Percentiles rank a stretch among this genome's conserved stretches.
Evolutionary conservation across 2,888 invertebrate species (phyloP).

Genomic region (Keiferia lycopersicella): DNA sequence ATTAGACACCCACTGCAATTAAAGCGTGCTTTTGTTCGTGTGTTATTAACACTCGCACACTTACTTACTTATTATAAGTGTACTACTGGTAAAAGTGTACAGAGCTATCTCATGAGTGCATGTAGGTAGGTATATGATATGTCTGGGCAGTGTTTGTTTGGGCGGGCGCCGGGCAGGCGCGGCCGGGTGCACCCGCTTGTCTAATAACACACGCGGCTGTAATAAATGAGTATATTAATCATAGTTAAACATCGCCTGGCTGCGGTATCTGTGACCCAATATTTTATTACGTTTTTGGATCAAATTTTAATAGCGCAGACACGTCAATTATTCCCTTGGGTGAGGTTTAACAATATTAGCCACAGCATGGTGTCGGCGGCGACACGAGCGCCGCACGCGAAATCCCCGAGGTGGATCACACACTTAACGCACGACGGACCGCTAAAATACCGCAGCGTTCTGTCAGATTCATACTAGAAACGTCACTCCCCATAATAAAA

Average conservation of each 20-base stretch:
- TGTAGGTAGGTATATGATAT: neutral
- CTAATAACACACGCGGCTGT: slow-evolving; percentile 51
- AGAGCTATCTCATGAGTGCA: neutral
- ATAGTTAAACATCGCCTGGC: slow-evolving; percentile 56
- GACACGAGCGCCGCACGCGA: neutral
- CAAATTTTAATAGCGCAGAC: neutral
- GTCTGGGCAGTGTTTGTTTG: slow-evolving; percentile 41
- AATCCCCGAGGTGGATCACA: no score
- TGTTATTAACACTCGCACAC: neutral
- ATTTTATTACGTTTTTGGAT: slow-evolving; percentile 8
- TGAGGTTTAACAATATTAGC: no score
- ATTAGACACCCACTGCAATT: slow-evolving; percentile 21
- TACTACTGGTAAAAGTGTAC: neutral
- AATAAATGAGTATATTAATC: slow-evolving; percentile 64
- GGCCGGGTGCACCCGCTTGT: slow-evolving; percentile 36
- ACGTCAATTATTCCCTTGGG: no score
- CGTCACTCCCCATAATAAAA: no score
- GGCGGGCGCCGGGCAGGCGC: slow-evolving; percentile 38
- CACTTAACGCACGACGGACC: neutral
- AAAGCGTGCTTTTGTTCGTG: slow-evolving; percentile 13
- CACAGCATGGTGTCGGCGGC: no score
- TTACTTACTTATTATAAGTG: neutral
- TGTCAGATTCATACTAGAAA: no score
- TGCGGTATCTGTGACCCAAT: slow-evolving; percentile 38
- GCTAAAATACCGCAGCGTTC: no score